These are phyloP conservation scores for Etheostoma cragini DNA, from an alignment of 2,113 vertebrate genomes.

Conservation along the genomic window DNA sequence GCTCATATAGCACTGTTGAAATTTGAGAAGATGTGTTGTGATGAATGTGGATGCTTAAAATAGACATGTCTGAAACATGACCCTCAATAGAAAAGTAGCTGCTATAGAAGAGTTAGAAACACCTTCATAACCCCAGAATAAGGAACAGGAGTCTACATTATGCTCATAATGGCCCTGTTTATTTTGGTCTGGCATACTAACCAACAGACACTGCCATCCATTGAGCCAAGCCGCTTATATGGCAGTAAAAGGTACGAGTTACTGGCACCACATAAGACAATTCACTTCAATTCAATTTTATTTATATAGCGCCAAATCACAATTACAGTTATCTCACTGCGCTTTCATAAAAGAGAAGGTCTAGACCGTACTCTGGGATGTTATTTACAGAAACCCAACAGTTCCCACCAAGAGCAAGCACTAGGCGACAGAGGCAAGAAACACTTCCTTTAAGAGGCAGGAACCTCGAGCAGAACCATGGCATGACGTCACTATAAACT, in stretches of 20 bases:
- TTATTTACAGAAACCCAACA: no score
- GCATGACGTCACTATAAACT: not conserved
- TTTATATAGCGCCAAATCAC: no score
- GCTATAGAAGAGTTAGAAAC: constrained; percentile 9
- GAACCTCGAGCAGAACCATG: no score
- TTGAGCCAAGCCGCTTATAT: no score
- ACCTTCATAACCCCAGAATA: not conserved
- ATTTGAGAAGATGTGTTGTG: constrained; percentile 21
- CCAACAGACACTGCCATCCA: not conserved
- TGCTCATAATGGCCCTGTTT: no score
- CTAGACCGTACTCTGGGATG: no score
- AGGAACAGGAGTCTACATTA: not conserved
- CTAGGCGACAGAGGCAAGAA: no score
- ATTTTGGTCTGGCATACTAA: not conserved
- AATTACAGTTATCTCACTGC: no score
- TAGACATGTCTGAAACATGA: not conserved
- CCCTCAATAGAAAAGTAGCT: not conserved
- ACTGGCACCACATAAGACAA: not conserved
- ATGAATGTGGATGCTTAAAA: constrained; percentile 10
- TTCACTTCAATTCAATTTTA: no score
- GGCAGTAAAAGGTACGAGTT: not conserved
- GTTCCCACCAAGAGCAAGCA: no score
- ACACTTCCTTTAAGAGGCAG: no score
- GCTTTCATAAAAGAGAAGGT: no score
- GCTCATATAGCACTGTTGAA: constrained; percentile 36